These are phyloP conservation scores for Macropus fuliginosus DNA, from an alignment of 2,797 vertebrate species.

Conservation along the genomic window DNA sequence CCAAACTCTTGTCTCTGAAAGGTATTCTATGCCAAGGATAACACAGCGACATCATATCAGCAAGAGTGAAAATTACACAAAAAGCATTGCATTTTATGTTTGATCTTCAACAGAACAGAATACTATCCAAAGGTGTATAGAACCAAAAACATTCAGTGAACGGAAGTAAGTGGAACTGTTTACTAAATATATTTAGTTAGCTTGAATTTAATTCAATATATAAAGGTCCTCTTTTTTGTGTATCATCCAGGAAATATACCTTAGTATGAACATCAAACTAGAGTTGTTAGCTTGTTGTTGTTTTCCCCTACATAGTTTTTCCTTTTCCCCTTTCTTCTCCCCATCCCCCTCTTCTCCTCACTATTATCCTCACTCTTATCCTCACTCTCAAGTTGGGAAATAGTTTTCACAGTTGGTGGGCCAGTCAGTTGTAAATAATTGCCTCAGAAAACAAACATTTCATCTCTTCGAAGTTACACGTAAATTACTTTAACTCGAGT, in stretches of 20 bases:
- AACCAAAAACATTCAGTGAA: not conserved
- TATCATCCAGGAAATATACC: not conserved
- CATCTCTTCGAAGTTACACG: slow-evolving; percentile 69
- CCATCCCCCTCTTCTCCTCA: not conserved
- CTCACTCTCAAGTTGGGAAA: slow-evolving; percentile 12
- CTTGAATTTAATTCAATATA: slow-evolving; percentile 8
- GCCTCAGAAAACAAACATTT: slow-evolving; percentile 76
- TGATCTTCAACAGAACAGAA: not conserved
- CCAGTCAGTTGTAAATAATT: slow-evolving; percentile 71
- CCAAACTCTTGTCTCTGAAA: not conserved
- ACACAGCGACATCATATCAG: not conserved
- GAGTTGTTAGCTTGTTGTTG: not conserved
- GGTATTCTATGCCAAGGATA: not conserved
- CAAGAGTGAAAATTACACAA: not conserved
- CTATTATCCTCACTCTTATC: not conserved
- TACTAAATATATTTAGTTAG: not conserved
- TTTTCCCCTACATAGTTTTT: not conserved
- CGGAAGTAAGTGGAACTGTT: not conserved
- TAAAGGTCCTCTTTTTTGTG: not conserved
- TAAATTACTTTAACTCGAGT: slow-evolving; percentile 77
- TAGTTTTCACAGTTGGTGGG: slow-evolving; percentile 68
- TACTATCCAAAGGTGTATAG: not conserved
- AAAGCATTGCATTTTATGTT: not conserved
- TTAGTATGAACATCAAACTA: not conserved
- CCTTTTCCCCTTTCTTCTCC: not conserved